A percentile compares a stretch with the other conserved stretches of the same genome.
These are phyloP conservation scores for Orthosia cruda DNA, from an alignment of 2,888 invertebrate genomes.

Conservation along the genomic window DNA sequence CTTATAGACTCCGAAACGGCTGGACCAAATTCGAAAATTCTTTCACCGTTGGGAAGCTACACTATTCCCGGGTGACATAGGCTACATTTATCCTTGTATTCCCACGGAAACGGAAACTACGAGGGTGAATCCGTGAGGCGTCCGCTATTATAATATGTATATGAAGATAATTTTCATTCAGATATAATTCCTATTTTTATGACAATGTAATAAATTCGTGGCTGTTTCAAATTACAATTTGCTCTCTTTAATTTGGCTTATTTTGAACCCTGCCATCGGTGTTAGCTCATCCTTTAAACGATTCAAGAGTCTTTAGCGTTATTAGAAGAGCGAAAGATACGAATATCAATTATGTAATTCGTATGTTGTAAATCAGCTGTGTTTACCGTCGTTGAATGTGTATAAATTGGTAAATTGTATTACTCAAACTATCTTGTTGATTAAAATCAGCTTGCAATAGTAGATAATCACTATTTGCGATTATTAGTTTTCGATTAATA, in stretches of 20 bases:
- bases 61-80: too few species aligned
- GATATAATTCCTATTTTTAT: constrained; percentile 44
- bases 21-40: too few species aligned
- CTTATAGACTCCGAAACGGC: too few species aligned
- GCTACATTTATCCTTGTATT: too few species aligned
- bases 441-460: neutral
- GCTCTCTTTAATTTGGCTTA: constrained; percentile 43
- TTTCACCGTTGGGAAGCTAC: too few species aligned
- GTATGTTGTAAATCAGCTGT: too few species aligned
- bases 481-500: neutral
- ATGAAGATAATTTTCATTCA: constrained; percentile 56
- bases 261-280: constrained; percentile 42
- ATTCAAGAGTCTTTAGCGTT: constrained; percentile 17
- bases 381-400: too few species aligned
- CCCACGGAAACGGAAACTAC: too few species aligned
- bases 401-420: neutral
- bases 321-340: too few species aligned
- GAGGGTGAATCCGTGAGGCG: too few species aligned
- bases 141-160: constrained; percentile 39
- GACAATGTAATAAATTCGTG: constrained; percentile 43
- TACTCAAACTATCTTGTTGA: neutral
- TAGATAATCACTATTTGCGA: neutral
- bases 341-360: too few species aligned
- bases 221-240: constrained; percentile 53
- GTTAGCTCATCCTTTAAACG: constrained; percentile 30